A percentile compares a stretch with the other conserved stretches of the same genome.
Conservation (phyloP, 2,888 invertebrate genomes). For the Lithophane leautieri region DNA sequence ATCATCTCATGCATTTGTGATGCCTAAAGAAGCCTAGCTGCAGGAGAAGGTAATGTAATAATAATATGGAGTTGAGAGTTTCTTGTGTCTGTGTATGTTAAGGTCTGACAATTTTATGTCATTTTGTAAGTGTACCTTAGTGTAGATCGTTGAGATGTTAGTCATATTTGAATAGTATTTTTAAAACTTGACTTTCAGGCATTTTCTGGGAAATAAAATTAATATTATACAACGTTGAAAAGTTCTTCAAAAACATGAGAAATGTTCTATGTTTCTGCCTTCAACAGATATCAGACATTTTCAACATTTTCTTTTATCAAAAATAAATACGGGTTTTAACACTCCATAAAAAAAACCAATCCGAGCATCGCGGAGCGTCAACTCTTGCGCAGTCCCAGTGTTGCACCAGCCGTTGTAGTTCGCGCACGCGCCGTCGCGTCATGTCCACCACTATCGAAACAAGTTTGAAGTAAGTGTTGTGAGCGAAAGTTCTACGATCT, state of each 20-base stretch:
- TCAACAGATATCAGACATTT: background rate
- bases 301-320: background rate
- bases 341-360: constrained; percentile 27
- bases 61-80: constrained; percentile 4
- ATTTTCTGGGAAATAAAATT: background rate
- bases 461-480: constrained; percentile 84
- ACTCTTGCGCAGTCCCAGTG: constrained; percentile 66
- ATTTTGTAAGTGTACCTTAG: background rate
- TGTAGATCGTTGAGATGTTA: background rate
- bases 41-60: background rate
- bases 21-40: constrained; percentile 17
- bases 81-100: constrained; percentile 27
- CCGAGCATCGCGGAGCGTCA: constrained; percentile 50
- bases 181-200: background rate
- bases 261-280: background rate
- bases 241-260: constrained; percentile 1
- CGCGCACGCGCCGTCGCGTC: constrained; percentile 58
- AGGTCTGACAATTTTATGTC: constrained; percentile 21
- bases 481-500: constrained; percentile 76
- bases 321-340: constrained; percentile 30
- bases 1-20: constrained; percentile 63
- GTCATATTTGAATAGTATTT: background rate
- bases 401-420: constrained; percentile 54
- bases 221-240: background rate
- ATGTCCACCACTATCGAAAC: constrained; percentile 86